These are phyloP conservation scores for Patella depressa DNA, from an alignment of 2,888 invertebrate genomes.

Conservation along the genomic window DNA sequence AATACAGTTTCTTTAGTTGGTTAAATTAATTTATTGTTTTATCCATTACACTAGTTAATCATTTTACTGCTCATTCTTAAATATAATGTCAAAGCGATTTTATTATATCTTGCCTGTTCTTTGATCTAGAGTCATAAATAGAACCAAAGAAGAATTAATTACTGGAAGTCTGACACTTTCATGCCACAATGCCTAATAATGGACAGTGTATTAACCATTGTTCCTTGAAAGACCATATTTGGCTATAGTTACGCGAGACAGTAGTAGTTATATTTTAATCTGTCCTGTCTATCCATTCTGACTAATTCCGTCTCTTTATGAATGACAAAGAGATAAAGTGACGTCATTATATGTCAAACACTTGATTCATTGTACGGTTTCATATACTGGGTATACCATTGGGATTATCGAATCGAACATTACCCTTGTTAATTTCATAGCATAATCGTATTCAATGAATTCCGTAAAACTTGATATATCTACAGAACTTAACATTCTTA, in stretches of 20 bases:
- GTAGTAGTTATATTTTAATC: neutral
- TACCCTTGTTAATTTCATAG: too few relatives aligned
- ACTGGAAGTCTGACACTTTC: neutral
- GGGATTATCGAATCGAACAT: too few relatives aligned
- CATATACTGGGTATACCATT: neutral
- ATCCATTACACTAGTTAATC: too few relatives aligned
- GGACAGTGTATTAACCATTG: neutral
- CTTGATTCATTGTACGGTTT: neutral
- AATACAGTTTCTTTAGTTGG: too few relatives aligned
- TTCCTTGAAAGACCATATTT: neutral
- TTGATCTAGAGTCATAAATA: conserved; percentile 4
- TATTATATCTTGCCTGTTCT: neutral
- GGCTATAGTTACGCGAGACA: neutral
- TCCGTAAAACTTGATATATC: too few relatives aligned
- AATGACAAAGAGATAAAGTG: neutral
- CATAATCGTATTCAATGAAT: too few relatives aligned
- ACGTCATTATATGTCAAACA: neutral
- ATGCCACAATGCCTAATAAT: conserved; percentile 5
- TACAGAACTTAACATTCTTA: too few relatives aligned
- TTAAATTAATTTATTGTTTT: too few relatives aligned
- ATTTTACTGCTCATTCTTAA: too few relatives aligned
- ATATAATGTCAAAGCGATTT: neutral
- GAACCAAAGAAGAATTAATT: neutral
- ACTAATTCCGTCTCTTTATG: conserved; percentile 5
- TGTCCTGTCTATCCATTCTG: neutral